Percentiles rank a stretch among this genome's conserved stretches.
These are phyloP conservation scores for Pteronotus mesoamericanus DNA, from an alignment of 2,797 vertebrate genomes.

Conservation along the genomic window DNA sequence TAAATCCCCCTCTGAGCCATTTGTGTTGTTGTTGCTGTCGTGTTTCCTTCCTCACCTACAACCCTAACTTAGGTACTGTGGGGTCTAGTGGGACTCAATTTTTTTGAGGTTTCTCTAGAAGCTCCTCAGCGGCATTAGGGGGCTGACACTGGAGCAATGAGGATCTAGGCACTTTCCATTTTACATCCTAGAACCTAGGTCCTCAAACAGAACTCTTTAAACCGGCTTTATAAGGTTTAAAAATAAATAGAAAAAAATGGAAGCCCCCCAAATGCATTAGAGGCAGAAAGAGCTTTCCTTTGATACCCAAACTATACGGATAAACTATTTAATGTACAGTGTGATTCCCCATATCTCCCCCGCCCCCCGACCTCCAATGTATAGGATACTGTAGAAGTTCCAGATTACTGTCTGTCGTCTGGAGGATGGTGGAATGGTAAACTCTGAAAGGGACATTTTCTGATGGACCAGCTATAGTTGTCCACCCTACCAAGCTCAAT, in stretches of 20 bases:
- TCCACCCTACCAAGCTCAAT: neutral
- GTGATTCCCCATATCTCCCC: neutral
- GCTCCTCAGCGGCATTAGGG: neutral
- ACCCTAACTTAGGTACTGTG: neutral
- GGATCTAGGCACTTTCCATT: neutral
- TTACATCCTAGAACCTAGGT: neutral
- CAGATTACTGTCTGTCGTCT: neutral
- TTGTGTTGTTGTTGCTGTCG: neutral
- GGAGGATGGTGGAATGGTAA: neutral
- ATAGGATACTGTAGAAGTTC: neutral
- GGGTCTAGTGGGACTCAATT: neutral
- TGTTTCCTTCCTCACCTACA: neutral
- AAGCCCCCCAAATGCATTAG: neutral
- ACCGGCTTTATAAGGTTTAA: neutral
- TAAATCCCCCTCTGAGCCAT: neutral
- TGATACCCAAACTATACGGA: neutral
- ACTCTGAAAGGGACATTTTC: neutral
- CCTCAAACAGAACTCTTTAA: neutral
- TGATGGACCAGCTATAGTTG: neutral
- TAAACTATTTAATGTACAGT: neutral
- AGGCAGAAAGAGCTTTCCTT: neutral
- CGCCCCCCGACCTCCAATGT: accelerated
- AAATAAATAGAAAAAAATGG: neutral
- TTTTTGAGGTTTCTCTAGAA: neutral
- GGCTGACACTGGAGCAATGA: neutral